phyloP scores from a whole-genome alignment of 2,888 invertebrate species.

The Stenurella melanura region DNA sequence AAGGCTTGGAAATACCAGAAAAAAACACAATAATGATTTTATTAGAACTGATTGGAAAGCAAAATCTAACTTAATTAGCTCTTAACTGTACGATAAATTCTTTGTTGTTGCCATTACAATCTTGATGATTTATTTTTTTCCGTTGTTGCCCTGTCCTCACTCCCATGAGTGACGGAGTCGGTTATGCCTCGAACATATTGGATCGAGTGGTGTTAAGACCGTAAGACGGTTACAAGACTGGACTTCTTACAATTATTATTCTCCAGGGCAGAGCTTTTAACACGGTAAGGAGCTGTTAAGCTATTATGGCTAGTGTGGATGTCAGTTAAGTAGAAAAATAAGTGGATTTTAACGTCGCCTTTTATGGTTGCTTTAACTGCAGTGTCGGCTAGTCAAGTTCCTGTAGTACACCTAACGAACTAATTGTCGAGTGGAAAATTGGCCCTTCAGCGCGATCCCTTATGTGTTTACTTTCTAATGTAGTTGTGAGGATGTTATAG shows the following conservation, averaged over 20 bases:
- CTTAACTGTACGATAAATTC: no score
- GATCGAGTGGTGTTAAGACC: not conserved
- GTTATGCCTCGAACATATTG: not conserved
- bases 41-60: no score
- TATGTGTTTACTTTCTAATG: not conserved
- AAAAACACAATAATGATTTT: no score
- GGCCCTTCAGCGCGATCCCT: no score
- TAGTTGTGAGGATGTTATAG: not conserved
- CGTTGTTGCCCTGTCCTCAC: no score
- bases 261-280: not conserved
- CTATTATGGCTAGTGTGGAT: not conserved
- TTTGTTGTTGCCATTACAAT: no score
- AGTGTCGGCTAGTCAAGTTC: conserved; percentile 1
- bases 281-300: not conserved
- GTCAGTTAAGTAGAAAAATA: conserved; percentile 7
- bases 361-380: not conserved
- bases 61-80: no score
- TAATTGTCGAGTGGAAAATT: conserved; percentile 1
- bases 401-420: not conserved
- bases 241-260: not conserved
- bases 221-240: not conserved
- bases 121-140: no score
- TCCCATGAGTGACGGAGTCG: no score
- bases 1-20: no score
- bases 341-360: not conserved